Evolutionary conservation across 1,140 invertebrate genomes (phyloP), one percentile per base, ranked within the genome.

Genomic region (Drosophila trapezifrons): DNA sequence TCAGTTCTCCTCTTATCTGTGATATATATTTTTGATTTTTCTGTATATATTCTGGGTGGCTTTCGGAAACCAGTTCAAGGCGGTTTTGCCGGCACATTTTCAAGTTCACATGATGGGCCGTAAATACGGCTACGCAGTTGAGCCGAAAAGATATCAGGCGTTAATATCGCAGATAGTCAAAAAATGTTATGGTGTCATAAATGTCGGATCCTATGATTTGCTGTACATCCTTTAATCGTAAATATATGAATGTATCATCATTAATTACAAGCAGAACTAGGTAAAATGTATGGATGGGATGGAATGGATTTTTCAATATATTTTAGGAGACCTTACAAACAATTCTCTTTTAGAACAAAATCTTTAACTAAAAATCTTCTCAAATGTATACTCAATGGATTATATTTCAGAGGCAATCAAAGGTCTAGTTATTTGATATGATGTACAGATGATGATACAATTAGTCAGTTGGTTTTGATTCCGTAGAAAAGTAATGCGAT

Each of bases 71-170:
- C 69, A 47, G 81, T 85, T 78, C 10, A 35, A 42, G 10, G 29
- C 78, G 25, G 64, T 77, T 85, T 13, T 9, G 12, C 32, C 37
- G 18, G 45, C 80, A 83, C 46, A 74, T 76, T 83, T 71, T 83
- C 64, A 70, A 75, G 38, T 83, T 82, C 80, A 58, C 80, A 82
- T 78, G 75, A 35, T 9, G 47, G 49, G 46, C 64, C 32, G 29
- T 78, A 78, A 81, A 82, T 13, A n/a, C 9, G 20, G 58, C 57
- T 56, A 57, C 54, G 76, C 29, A 32, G 29, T 32, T 32, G 29
- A 32, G 29, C 59, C 35, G 42, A 49, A 73, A 20, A 35, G 54
- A 57, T 32, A 73, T 60, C 37, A 29, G 27, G 13, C 15, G 27
- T 40, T 40, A 56, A 62, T 63, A 59, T 59, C 25, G 35, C 20